These are phyloP conservation scores for Lypha dubia DNA, from an alignment of 2,888 invertebrate species.

Conservation along the genomic window DNA sequence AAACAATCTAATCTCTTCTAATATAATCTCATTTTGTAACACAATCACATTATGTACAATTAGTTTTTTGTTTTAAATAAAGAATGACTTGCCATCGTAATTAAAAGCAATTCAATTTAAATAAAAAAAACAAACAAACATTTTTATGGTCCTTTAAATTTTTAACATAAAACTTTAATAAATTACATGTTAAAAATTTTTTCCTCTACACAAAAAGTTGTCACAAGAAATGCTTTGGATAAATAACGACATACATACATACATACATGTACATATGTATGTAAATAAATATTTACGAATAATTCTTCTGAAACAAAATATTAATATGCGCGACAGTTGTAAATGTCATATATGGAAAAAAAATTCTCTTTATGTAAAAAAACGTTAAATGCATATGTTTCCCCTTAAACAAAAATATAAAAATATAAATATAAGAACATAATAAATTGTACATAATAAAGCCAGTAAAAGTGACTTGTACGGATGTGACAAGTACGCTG, in stretches of 20 bases:
- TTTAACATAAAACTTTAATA: neutral
- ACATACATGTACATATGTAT: too few relatives aligned
- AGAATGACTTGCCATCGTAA: too few relatives aligned
- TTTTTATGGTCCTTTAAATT: too few relatives aligned
- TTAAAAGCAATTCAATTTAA: too few relatives aligned
- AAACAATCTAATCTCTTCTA: too few relatives aligned
- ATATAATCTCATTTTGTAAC: too few relatives aligned
- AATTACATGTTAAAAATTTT: neutral
- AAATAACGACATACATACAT: neutral
- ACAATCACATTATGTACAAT: too few relatives aligned
- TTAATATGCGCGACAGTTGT: conserved; percentile 35
- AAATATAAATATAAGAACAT: neutral
- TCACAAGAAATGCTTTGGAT: neutral
- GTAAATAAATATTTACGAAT: neutral
- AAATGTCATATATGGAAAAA: conserved; percentile 40
- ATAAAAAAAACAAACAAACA: too few relatives aligned
- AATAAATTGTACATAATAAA: neutral
- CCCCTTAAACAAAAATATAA: neutral
- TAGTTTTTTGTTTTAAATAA: too few relatives aligned
- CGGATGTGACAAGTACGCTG: neutral
- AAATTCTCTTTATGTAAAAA: conserved; percentile 6
- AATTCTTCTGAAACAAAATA: conserved; percentile 1
- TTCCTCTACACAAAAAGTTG: neutral
- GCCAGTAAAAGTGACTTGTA: neutral
- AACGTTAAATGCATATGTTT: neutral